Base-by-base conservation (phyloP, 2,888 invertebrate species). In the Aleiodes testaceus region DNA sequence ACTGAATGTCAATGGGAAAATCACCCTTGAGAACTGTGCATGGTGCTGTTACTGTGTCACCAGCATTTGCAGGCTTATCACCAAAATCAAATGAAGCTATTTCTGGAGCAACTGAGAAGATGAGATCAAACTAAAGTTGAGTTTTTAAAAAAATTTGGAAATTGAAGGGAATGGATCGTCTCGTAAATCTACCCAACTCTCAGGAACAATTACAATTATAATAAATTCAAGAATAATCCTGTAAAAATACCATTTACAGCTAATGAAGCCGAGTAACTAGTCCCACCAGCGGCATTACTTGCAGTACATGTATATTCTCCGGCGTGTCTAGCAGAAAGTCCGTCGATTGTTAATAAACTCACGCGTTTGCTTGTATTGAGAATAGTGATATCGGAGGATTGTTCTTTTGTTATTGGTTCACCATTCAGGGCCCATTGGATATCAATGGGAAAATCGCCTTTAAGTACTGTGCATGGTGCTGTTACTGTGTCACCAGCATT, bases 341-440 rank as follows among this genome's bases (percentile, higher is more conserved):
- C 89, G 85, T 91, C 91, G 83, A 93, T 92, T 75, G 91, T 91
- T 74, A 93, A 89, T 73, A 91, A 87, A 71, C 91, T 92, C 77
- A 91, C 91, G 70, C 92, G 90, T 69, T 78, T 77, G 63, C 78
- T 77, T 45, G 74, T 76, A 59, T 75, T 77, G 47, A 82, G 77
- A 20, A 79, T 69, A 26, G 76, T 75, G 84, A 82, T 59, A 68
- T 79, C 69, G 83, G 72, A 26, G 83, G 72, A 26, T 69, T 72
- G 72, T 47, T 75, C 75, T 11, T 63, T 72, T 1, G 78, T 79
- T 55, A 89, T 82, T 69, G 90, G 90, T 82, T 90, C 88, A 65
- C 92, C 92, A 87, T 94, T 92, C 79, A 93, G 92, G 59, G 91
- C 91, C 95, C 95, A 95, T 22, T 90, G 89, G 69, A 95, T 92